These are phyloP conservation scores for Peromyscus attwateri DNA, from an alignment of 2,797 vertebrate genomes.

Conservation along the genomic window DNA sequence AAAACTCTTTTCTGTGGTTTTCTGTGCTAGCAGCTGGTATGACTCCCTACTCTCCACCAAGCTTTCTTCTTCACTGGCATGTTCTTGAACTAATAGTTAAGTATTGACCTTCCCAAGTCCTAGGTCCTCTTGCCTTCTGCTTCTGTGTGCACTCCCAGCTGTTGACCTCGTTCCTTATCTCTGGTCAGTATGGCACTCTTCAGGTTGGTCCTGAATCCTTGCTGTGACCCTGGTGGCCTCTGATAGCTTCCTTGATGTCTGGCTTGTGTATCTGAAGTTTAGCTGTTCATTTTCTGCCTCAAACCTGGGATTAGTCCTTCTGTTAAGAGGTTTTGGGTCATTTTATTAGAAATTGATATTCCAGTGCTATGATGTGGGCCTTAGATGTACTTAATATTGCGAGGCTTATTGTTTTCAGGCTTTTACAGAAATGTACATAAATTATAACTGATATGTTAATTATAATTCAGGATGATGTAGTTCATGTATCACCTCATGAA, in stretches of 20 bases:
- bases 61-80: neutral
- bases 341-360: slow-evolving; percentile 11
- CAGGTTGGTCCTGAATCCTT: neutral
- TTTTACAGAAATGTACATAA: neutral
- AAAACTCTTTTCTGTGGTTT: neutral
- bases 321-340: neutral
- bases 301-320: neutral
- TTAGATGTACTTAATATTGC: neutral
- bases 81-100: neutral
- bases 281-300: neutral
- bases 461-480: neutral
- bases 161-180: neutral
- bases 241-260: neutral
- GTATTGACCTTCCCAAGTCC: neutral
- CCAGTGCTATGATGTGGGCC: neutral
- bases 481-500: neutral
- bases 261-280: neutral
- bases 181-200: neutral
- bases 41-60: neutral
- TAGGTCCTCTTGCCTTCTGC: neutral
- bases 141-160: neutral
- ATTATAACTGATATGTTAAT: slow-evolving; percentile 4
- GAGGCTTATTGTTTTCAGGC: neutral
- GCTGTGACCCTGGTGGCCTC: neutral
- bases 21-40: neutral